phyloP scores from a whole-genome alignment of 2,113 vertebrate genomes.

The Elephas maximus region DNA sequence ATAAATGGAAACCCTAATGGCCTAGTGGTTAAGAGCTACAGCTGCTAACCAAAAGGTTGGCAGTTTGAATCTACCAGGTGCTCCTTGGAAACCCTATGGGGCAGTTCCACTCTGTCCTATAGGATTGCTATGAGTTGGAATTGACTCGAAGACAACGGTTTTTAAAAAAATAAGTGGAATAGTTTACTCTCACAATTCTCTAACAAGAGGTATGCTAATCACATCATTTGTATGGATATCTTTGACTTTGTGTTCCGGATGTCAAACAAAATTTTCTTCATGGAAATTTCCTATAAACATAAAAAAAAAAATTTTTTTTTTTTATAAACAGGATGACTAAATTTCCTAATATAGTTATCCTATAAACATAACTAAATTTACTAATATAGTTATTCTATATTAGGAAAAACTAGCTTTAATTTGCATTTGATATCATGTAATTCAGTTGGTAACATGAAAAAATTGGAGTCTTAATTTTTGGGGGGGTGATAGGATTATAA shows the following conservation, averaged over 20 bases:
- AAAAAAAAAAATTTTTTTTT: no score
- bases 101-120: no score
- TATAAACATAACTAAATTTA: slow-evolving; percentile 60
- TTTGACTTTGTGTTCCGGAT: slow-evolving; percentile 51
- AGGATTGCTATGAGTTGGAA: no score
- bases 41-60: no score
- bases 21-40: no score
- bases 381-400: neutral
- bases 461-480: slow-evolving; percentile 83
- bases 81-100: no score
- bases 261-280: slow-evolving; percentile 17
- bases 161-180: neutral
- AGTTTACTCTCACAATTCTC: neutral
- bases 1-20: neutral
- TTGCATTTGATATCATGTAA: slow-evolving; percentile 84
- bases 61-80: no score
- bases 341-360: neutral
- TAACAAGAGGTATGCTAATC: slow-evolving; percentile 40
- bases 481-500: slow-evolving; percentile 83
- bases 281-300: neutral
- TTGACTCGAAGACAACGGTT: no score
- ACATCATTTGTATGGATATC: neutral
- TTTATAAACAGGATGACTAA: slow-evolving; percentile 67
- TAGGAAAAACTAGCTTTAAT: slow-evolving; percentile 76
- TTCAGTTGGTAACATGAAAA: slow-evolving; percentile 86